phyloP scores from a whole-genome alignment of 1,140 invertebrate species.

The Matsumurasca onukii region DNA sequence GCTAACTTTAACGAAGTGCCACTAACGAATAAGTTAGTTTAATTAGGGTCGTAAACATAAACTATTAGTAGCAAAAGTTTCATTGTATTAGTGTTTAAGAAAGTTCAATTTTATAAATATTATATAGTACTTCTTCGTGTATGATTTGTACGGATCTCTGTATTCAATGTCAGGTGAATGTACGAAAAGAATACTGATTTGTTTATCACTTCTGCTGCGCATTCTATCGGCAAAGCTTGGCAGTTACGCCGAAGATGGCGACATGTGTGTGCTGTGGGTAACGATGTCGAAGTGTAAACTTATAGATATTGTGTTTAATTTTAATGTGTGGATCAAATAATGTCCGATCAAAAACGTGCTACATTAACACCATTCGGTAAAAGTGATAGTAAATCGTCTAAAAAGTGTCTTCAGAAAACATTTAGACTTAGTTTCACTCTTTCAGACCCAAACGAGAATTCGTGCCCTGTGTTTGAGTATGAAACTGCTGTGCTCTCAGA shows the following conservation, averaged over 20 bases:
- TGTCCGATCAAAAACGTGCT: conserved; percentile 58
- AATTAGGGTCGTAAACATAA: too few species aligned
- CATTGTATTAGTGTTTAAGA: too few species aligned
- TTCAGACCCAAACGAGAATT: conserved; percentile 62
- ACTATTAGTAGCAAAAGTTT: too few species aligned
- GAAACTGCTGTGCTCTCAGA: conserved; percentile 58
- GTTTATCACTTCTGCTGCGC: conserved; percentile 35
- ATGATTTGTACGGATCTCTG: too few species aligned
- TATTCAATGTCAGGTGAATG: too few species aligned
- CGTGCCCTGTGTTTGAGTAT: conserved; percentile 66
- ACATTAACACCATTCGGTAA: conserved; percentile 50
- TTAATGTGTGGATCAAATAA: conserved; percentile 39
- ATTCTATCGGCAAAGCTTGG: conserved; percentile 11
- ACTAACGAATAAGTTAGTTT: too few species aligned
- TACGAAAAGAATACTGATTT: too few species aligned
- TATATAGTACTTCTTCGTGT: too few species aligned
- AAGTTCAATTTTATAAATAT: too few species aligned
- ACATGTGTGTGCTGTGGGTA: conserved; percentile 31
- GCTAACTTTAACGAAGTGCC: too few species aligned
- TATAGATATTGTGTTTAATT: conserved; percentile 17
- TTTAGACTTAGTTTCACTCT: conserved; percentile 59
- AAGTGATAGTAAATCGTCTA: conserved; percentile 51
- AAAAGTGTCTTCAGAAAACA: conserved; percentile 51
- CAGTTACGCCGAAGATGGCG: conserved; percentile 33
- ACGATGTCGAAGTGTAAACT: conserved; percentile 31